A percentile compares a stretch with the other conserved stretches of the same genome.
Evolutionary conservation across 2,113 vertebrate species (phyloP).

Genomic region (Hemibagrus wyckioides): DNA sequence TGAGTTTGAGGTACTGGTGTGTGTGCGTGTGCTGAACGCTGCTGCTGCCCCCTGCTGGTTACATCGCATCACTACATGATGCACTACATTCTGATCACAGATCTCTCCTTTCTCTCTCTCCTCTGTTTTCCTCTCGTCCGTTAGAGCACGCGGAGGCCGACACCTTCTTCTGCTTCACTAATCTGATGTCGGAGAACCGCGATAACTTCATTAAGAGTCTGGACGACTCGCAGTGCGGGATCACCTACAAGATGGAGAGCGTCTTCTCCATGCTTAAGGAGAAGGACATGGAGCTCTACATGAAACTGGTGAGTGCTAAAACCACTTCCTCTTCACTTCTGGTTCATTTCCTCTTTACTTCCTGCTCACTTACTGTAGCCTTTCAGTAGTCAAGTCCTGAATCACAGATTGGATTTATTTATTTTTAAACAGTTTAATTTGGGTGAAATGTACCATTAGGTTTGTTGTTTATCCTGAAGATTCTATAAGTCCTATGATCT

Average conservation of each 20-base stretch:
- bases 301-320: conserved; percentile 83
- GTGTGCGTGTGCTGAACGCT: background rate
- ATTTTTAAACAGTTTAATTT: background rate
- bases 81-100: background rate
- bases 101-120: background rate
- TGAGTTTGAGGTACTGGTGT: background rate
- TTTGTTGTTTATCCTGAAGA: background rate
- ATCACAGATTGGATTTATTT: background rate
- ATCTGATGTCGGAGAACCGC: conserved; percentile 96
- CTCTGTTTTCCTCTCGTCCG: background rate
- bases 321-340: background rate
- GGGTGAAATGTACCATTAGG: background rate
- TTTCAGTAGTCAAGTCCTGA: background rate
- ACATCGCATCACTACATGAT: background rate
- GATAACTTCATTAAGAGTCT: conserved; percentile 99
- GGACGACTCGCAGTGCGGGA: conserved; percentile 96
- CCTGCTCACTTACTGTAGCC: background rate
- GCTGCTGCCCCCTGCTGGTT: conserved; percentile 4
- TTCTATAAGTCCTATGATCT: background rate
- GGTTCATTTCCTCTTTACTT: too few species aligned
- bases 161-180: conserved; percentile 98
- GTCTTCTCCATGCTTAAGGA: conserved; percentile 93
- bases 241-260: conserved; percentile 97
- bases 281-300: conserved; percentile 89
- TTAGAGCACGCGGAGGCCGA: conserved; percentile 95